These are phyloP conservation scores for Chloroclysta siterata DNA, from an alignment of 2,888 invertebrate genomes.

Conservation along the genomic window DNA sequence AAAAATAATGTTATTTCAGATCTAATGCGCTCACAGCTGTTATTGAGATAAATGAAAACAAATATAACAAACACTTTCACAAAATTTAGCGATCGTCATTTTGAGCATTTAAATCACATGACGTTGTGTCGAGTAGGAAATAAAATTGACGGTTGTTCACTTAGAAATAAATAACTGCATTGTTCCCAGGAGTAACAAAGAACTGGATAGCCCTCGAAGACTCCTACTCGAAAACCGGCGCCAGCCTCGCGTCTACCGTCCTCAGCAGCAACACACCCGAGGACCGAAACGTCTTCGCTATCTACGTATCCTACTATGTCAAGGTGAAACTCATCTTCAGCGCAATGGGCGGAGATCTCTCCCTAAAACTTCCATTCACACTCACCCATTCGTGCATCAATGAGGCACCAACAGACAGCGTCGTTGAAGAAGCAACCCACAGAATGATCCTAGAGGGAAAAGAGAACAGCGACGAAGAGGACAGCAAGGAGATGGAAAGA, in stretches of 20 bases:
- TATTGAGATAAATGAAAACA: too few species aligned
- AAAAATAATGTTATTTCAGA: too few species aligned
- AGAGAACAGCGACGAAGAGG: constrained; percentile 76
- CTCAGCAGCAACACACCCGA: constrained; percentile 85
- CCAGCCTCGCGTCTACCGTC: constrained; percentile 86
- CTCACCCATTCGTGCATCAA: constrained; percentile 90
- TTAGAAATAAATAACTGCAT: constrained; percentile 1
- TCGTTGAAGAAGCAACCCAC: constrained; percentile 78
- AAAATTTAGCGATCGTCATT: too few species aligned
- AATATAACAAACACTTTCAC: too few species aligned
- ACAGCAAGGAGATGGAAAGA: constrained; percentile 67
- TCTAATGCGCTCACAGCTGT: too few species aligned
- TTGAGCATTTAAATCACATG: not conserved
- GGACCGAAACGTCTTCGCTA: constrained; percentile 94
- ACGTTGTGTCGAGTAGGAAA: not conserved
- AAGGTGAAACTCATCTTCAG: constrained; percentile 93
- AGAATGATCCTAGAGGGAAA: constrained; percentile 79
- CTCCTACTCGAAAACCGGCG: constrained; percentile 89
- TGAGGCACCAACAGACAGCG: constrained; percentile 84
- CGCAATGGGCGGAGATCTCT: constrained; percentile 92
- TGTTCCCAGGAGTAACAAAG: constrained; percentile 89
- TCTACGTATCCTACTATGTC: constrained; percentile 96
- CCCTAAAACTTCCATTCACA: constrained; percentile 92
- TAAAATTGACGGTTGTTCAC: not conserved
- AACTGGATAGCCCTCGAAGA: constrained; percentile 97